phyloP scores from a whole-genome alignment of 2,113 vertebrate genomes.

The Chroicocephalus ridibundus region DNA sequence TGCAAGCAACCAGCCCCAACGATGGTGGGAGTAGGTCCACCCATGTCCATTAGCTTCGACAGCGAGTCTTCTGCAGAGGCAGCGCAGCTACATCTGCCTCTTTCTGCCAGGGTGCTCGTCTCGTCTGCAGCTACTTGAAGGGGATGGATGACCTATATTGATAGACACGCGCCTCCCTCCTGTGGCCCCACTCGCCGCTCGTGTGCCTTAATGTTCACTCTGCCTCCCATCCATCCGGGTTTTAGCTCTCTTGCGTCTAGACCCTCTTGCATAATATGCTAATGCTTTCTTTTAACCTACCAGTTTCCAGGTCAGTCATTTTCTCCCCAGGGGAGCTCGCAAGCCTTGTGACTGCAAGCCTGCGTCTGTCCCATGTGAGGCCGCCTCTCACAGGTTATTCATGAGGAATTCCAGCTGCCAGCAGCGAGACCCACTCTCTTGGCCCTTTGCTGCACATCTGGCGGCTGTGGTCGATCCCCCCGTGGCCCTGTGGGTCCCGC shows the following conservation, averaged over 20 bases:
- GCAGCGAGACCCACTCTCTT: accelerated
- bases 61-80: background rate
- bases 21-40: background rate
- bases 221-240: background rate
- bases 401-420: background rate
- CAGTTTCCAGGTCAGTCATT: slow-evolving; percentile 40
- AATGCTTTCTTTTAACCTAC: slow-evolving; percentile 10
- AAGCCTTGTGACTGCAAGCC: background rate
- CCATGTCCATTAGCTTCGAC: accelerated
- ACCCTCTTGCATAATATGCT: background rate
- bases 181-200: background rate
- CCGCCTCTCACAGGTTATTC: background rate
- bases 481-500: accelerated
- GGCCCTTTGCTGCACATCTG: background rate
- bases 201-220: background rate
- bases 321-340: background rate
- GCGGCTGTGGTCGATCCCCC: background rate
- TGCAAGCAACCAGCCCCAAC: accelerated
- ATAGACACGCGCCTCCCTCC: background rate
- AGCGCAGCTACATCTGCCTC: background rate
- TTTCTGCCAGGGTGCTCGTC: background rate
- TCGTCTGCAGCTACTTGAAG: accelerated
- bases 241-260: background rate
- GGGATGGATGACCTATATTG: background rate
- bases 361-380: background rate